A percentile compares a stretch with the other conserved stretches of the same genome.
phyloP scores from a whole-genome alignment of 2,797 vertebrate genomes.

The Lagorchestes hirsutus region DNA sequence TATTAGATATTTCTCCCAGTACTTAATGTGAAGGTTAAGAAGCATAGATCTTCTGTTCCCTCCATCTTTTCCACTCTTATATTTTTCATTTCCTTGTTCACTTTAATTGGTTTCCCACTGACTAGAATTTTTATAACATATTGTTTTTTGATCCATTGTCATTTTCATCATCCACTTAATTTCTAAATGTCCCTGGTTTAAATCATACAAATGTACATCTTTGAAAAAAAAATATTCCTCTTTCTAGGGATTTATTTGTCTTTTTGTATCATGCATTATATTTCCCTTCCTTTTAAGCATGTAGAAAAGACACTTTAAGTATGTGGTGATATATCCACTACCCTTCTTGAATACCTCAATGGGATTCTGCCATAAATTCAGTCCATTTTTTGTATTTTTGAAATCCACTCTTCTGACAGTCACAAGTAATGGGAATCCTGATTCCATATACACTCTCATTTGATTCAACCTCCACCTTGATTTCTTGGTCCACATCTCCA shows the following conservation, averaged over 20 bases:
- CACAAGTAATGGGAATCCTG: neutral
- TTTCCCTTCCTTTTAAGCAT: conserved; percentile 5
- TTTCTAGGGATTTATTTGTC: neutral
- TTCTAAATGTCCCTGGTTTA: neutral
- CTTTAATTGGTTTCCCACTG: neutral
- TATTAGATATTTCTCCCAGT: neutral
- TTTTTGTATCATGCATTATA: neutral
- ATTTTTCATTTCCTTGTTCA: neutral
- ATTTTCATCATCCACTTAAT: neutral
- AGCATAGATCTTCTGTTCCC: neutral
- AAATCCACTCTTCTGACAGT: neutral
- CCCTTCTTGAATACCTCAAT: neutral
- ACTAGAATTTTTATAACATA: neutral
- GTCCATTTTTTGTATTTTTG: neutral
- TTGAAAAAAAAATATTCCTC: neutral
- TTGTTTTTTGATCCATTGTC: conserved; percentile 5
- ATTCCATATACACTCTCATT: neutral
- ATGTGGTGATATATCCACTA: neutral
- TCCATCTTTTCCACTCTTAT: neutral
- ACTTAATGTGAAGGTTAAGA: neutral
- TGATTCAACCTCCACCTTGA: neutral
- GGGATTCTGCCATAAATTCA: neutral
- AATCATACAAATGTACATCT: neutral
- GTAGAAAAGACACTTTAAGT: neutral
- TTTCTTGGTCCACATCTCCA: neutral